Base-by-base conservation (phyloP, 2,888 invertebrate species). In the Caenorhabditis panamensis region DNA sequence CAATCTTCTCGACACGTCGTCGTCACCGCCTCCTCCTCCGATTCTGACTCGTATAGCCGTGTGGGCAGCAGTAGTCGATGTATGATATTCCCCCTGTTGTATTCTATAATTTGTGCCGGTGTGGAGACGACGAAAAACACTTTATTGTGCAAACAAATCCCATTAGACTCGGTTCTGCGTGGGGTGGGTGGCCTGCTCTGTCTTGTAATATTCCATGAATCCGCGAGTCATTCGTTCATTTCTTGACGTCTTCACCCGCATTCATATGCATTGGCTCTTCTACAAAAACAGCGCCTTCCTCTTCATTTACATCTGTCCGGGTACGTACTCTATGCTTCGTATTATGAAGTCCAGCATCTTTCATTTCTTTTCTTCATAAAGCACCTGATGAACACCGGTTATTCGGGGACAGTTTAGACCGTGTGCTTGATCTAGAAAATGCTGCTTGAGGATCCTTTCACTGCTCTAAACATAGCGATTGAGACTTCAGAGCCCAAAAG, bases 191-290 rank as follows among this genome's bases (percentile, higher is more conserved):
- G 22, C 51, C 24, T 6, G 22, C 24, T 51, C 54, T 20, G 22
- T n/a, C n/a, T n/a, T 53, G 53, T n/a, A 58, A 36, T 58, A 36
- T 58, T 36, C 37, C 58, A 36, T 36, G 58, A 58, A 58, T 58
- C 18, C 28, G 54, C 28, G 31, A 51, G 13, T n/a, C 20, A 49
- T 22, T 22, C 49, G 22, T 49, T 49, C 49, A 49, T 49, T 49
- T 49, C 49, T 18, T 16, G 53, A 26, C 53, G 13, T 53, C 49
- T 20, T 41, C 41, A 3, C 41, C 41, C 16, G 9, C 49, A 49
- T 49, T 49, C 49, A 49, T 49, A 49, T 49, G 49, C 49, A 49
- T 49, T 41, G 13, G 41, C 41, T 9, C 49, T 1, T 18, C 49
- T 49, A 49, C 49, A 49, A 49, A 49, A 49, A 49, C 49, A 49